Evolutionary conservation across 2,888 invertebrate species (phyloP).

Genomic region (Rhamphomyia laevipes): DNA sequence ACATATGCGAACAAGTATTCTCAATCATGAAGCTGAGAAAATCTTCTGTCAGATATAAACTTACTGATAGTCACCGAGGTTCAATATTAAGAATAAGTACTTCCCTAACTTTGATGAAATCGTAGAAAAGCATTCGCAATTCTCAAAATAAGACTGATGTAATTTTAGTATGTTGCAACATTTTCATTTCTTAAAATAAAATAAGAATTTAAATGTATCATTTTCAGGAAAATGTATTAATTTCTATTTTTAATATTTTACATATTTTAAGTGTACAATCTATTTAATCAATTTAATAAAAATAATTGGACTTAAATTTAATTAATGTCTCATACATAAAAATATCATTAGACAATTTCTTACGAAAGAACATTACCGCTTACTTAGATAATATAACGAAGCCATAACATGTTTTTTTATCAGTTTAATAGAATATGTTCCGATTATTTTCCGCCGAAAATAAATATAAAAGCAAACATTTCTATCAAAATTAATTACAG

Average conservation of each 20-base stretch:
- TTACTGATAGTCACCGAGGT: background rate
- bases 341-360: too few species aligned
- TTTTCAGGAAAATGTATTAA: background rate
- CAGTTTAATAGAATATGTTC: too few species aligned
- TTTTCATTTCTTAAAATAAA: background rate
- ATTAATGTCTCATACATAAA: background rate
- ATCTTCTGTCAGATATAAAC: background rate
- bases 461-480: too few species aligned
- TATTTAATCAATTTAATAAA: background rate
- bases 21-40: background rate
- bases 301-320: background rate
- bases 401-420: too few species aligned
- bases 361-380: too few species aligned
- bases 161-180: background rate
- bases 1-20: background rate
- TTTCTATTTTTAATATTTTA: background rate
- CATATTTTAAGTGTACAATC: background rate
- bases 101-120: background rate
- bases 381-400: too few species aligned
- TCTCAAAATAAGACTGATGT: background rate
- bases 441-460: too few species aligned
- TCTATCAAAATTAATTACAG: too few species aligned
- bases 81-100: background rate
- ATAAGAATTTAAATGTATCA: background rate
- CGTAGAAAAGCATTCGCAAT: background rate